Evolutionary conservation across 1,140 invertebrate species (phyloP), one percentile per base, ranked within the genome.

Genomic region (Lasaia peninsularis): DNA sequence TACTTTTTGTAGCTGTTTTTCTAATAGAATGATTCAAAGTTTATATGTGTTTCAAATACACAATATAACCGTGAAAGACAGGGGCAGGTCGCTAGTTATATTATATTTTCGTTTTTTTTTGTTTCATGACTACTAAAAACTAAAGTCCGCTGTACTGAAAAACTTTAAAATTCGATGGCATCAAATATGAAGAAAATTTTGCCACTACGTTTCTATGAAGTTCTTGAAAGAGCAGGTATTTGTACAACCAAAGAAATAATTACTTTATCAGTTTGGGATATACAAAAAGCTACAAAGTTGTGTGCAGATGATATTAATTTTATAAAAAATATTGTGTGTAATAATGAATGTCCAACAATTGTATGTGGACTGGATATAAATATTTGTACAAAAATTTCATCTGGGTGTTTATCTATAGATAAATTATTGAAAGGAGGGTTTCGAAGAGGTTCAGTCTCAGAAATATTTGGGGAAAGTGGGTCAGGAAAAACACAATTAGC

Each of bases 401-500:
- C 91, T 62, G 93, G 94, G n/a, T 94, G 93, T 74, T 16, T 56
- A 12, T 70, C 75, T 21, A 78, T 96, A 52, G 93, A 96, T 81
- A 65, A 71, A 20, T 75, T 92, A 58, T 84, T 94, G 21, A 74
- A 85, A 69, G 96, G 96, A 31, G 96, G 96, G n/a, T 90, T 97
- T 52, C 82, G 92, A 21, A 90, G 87, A 58, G 91, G 92, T 57
- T 94, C 94, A 16, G 92, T 98, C 11, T 96, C 94, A 49, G 96
- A 98, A 90, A 91, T 98, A 72, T 93, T 92, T 83, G 96, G 96
- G 10, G 92, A 93, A 78, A 94, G 95, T 86, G 94, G 94, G 7
- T 91, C 91, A 68, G 96, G 96, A 12, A 98, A 97, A 90, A 96
- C 96, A 0, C 96, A 98, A 85, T 71, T 97, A 11, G 94, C 93